Evolutionary conservation across 2,797 vertebrate species (phyloP).

Genomic region (Argentina silus): DNA sequence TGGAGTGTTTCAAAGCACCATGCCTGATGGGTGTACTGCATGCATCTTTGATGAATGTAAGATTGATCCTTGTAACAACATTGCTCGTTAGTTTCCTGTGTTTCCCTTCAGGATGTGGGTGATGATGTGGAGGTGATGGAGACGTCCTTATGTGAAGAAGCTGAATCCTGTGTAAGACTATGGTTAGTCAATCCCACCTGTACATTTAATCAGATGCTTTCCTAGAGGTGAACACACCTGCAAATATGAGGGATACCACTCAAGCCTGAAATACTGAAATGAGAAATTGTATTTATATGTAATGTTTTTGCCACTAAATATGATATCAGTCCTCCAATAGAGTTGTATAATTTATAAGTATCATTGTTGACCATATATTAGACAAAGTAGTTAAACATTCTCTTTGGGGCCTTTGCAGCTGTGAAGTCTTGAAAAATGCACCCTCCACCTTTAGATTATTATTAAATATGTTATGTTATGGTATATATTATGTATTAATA

Average conservation of each 20-base stretch:
- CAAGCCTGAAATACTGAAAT: background rate
- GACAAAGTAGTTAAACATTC: background rate
- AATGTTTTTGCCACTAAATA: background rate
- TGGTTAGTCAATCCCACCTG: background rate
- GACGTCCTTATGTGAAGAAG: slow-evolving; percentile 18
- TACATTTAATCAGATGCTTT: slow-evolving; percentile 16
- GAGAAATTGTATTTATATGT: background rate
- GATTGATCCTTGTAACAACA: background rate
- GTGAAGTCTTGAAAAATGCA: slow-evolving; percentile 1
- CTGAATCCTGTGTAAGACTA: background rate
- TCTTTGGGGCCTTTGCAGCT: background rate
- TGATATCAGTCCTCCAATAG: background rate
- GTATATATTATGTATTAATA: too few relatives aligned
- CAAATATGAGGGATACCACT: background rate
- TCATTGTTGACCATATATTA: background rate
- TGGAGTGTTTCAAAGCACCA: slow-evolving; percentile 3
- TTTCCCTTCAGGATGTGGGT: slow-evolving; percentile 3
- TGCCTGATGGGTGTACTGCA: background rate
- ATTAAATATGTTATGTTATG: too few relatives aligned
- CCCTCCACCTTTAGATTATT: background rate
- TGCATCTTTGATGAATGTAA: background rate
- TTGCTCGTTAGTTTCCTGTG: background rate
- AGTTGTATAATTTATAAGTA: background rate
- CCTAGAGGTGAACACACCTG: background rate
- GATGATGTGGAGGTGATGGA: slow-evolving; percentile 29